Conservation (phyloP, 2,888 invertebrate genomes). For the Epirrita christyi region DNA sequence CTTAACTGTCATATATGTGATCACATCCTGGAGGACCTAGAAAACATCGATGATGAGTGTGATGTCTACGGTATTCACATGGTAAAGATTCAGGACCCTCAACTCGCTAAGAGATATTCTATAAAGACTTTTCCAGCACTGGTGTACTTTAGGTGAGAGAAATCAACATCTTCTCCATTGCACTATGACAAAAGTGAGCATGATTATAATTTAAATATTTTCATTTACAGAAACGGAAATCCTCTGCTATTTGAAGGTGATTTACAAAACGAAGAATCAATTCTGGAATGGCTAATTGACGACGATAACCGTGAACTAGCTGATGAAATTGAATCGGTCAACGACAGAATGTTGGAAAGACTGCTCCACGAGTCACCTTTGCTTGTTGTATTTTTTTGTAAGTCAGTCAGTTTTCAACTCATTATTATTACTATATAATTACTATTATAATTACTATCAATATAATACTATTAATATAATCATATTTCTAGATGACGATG, state of each 20-base stretch:
- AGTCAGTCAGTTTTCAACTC: conserved; percentile 46
- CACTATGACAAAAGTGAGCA: neutral
- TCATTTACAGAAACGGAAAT: conserved; percentile 91
- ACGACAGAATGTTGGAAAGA: conserved; percentile 94
- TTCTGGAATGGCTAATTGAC: conserved; percentile 96
- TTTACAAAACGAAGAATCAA: conserved; percentile 95
- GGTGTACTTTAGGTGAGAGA: conserved; percentile 91
- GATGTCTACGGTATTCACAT: conserved; percentile 97
- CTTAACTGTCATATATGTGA: conserved; percentile 96
- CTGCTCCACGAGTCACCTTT: conserved; percentile 94
- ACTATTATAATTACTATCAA: no score
- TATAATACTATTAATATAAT: no score
- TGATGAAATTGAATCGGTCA: conserved; percentile 97
- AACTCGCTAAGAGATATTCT: conserved; percentile 95
- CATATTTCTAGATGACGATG: conserved; percentile 87
- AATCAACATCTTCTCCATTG: neutral
- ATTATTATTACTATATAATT: no score
- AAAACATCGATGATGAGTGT: conserved; percentile 95
- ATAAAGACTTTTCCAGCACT: conserved; percentile 97
- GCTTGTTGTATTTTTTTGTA: conserved; percentile 96
- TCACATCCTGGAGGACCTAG: conserved; percentile 93
- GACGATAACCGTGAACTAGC: conserved; percentile 96
- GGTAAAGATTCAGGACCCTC: conserved; percentile 96
- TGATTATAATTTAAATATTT: neutral
- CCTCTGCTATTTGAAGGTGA: conserved; percentile 96